Evolutionary conservation across 2,888 invertebrate genomes (phyloP), one percentile per base, ranked within the genome.

Genomic region (Megaustenia siamemsis): DNA sequence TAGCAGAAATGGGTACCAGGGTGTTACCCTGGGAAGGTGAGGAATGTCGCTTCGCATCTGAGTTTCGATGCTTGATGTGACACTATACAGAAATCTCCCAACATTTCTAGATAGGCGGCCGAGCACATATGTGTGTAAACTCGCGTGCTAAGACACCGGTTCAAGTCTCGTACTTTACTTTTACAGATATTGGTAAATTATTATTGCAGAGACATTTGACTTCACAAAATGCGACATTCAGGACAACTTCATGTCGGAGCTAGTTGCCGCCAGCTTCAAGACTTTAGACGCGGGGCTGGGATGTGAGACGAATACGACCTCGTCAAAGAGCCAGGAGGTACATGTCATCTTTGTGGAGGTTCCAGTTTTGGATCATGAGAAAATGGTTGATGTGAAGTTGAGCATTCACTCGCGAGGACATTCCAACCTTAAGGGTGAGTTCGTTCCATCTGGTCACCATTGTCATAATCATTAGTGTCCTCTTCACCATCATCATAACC

Each of bases 301-400:
- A 10, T 88, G 88, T 73, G 83, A 76, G 63, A 86, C 83, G 49
- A 88, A 88, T 79, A 82, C 66, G 69, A 86, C 85, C 35, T 81
- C 86, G 38, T 38, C 69, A 8, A 63, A 68, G 24, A 79, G 81
- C 56, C 84, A 85, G 73, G 83, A 83, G 75, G 88, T 88, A 18
- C 88, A 88, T 53, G 78, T 88, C 82, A 85, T 88, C 71, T 80
- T 73, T 43, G 85, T 88, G 21, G 76, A 83, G 40, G 82, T 84
- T 24, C 71, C 43, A 24, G 78, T 49, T 1, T 38, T 24, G 53
- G 79, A 68, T 79, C 24, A n/a, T 71, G 53, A 71, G 1, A 40
- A 28, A 21, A 10, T 60, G 63, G 24, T 32, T 24, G 45, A 63
- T 1, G 82, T 82, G 4, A 69, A 75, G 49, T 49, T 82, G 75